These are phyloP conservation scores for Acyrthosiphon pisum DNA, from an alignment of 1,140 invertebrate species.

Conservation along the genomic window DNA sequence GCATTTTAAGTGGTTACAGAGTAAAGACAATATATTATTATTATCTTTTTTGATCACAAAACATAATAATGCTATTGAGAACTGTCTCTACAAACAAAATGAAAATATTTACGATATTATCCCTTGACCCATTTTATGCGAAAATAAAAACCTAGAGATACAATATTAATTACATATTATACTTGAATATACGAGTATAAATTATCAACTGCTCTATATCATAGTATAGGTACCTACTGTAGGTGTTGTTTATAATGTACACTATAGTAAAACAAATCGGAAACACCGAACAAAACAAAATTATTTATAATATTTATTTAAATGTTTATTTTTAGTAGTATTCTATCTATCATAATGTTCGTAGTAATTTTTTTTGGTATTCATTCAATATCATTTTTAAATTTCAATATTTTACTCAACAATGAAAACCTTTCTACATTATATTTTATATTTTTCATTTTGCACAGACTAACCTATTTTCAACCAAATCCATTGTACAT, in stretches of 20 bases:
- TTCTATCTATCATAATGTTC: background rate
- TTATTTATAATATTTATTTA: background rate
- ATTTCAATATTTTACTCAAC: background rate
- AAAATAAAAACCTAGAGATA: background rate
- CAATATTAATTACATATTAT: background rate
- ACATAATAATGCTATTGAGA: background rate
- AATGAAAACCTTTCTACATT: background rate
- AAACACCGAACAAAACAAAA: background rate
- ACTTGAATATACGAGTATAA: background rate
- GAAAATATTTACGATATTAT: background rate
- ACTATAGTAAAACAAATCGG: background rate
- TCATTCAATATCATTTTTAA: background rate
- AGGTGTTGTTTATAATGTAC: background rate
- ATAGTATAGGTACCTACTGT: background rate
- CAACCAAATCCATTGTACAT: background rate
- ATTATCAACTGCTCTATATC: background rate
- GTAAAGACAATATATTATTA: conserved; percentile 5
- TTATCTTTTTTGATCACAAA: background rate
- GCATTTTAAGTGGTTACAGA: background rate
- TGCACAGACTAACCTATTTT: background rate
- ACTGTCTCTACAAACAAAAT: background rate
- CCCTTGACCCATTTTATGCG: background rate
- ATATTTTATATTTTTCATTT: background rate
- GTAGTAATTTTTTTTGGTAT: background rate
- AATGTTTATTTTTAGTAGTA: background rate